phyloP scores from a whole-genome alignment of 1,140 invertebrate genomes.

The Solenopsis fugax region DNA sequence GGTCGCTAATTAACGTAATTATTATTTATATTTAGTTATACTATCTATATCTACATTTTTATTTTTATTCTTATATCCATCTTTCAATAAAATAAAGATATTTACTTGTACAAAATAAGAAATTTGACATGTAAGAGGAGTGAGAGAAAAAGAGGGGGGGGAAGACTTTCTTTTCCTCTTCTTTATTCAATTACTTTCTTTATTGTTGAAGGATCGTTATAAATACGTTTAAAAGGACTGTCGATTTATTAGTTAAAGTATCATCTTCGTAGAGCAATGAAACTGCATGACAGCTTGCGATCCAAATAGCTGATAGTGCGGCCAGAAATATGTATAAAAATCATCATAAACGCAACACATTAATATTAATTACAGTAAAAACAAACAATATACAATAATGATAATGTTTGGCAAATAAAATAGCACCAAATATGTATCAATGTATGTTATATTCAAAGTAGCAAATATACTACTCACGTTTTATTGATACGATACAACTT shows the following conservation, averaged over 20 bases:
- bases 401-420: background rate
- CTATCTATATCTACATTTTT: background rate
- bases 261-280: conserved; percentile 23
- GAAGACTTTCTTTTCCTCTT: conserved; percentile 41
- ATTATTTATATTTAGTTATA: conserved; percentile 14
- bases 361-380: background rate
- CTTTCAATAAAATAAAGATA: background rate
- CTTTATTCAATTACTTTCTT: conserved; percentile 58
- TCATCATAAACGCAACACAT: background rate
- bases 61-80: background rate
- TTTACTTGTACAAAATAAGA: no score
- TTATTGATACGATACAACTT: background rate
- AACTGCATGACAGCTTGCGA: conserved; percentile 6
- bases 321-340: conserved; percentile 19
- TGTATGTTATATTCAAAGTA: no score
- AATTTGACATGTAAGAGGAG: no score
- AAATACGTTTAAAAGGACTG: conserved; percentile 73
- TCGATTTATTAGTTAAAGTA: conserved; percentile 74
- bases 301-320: background rate
- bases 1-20: conserved; percentile 9
- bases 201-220: conserved; percentile 59
- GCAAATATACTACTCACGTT: no score
- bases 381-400: background rate
- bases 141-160: background rate
- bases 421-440: background rate